Percentiles rank a stretch among this genome's conserved stretches.
phyloP scores from a whole-genome alignment of 2,113 vertebrate species.

The Pterocles burchelli region DNA sequence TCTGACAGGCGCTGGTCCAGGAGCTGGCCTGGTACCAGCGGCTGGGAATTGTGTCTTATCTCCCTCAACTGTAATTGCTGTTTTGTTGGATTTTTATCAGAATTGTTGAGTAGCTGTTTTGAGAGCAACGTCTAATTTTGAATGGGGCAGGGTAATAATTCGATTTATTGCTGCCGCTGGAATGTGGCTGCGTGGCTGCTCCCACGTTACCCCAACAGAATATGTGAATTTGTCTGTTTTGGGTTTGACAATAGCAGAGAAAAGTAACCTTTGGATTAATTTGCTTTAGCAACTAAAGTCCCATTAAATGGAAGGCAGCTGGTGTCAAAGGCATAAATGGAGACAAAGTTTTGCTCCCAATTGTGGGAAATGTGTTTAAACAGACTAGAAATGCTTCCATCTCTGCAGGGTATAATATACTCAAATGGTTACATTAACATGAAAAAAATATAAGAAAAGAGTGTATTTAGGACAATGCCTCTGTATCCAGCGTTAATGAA shows the following conservation, averaged over 20 bases:
- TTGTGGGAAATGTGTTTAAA: constrained; percentile 72
- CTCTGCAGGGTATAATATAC: constrained; percentile 71
- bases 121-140: background rate
- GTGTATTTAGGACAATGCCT: constrained; percentile 72
- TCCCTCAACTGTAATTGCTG: background rate
- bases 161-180: background rate
- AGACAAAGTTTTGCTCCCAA: constrained; percentile 70
- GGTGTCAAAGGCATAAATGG: constrained; percentile 71
- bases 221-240: constrained; percentile 14
- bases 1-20: rapidly evolving
- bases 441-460: constrained; percentile 70
- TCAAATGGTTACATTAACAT: constrained; percentile 73
- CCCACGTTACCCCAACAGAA: background rate
- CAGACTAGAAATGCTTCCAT: constrained; percentile 70
- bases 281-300: constrained; percentile 58
- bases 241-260: constrained; percentile 45
- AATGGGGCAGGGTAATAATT: constrained; percentile 22
- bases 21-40: background rate
- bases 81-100: constrained; percentile 27
- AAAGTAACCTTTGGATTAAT: constrained; percentile 73
- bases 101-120: background rate
- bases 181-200: constrained; percentile 18
- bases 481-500: constrained; percentile 72
- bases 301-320: constrained; percentile 70
- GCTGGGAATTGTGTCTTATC: background rate